Evolutionary conservation across 2,113 vertebrate species (phyloP).

Genomic region (Lynx canadensis): DNA sequence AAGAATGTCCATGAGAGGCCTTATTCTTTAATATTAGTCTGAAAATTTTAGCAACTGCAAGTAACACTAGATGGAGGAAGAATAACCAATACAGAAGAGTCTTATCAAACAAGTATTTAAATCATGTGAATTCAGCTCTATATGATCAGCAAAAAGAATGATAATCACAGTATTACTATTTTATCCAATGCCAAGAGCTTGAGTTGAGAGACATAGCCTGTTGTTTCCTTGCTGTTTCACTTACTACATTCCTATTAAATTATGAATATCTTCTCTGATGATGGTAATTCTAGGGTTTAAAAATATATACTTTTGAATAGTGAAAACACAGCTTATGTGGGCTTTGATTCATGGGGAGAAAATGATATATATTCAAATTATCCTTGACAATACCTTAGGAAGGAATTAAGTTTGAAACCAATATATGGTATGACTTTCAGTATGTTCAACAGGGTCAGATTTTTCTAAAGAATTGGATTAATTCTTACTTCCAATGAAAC

Average conservation of each 20-base stretch:
- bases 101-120: neutral
- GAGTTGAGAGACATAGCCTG: neutral
- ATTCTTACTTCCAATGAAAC: neutral
- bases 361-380: neutral
- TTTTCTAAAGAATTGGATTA: neutral
- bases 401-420: neutral
- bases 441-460: neutral
- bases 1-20: neutral
- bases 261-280: neutral
- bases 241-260: neutral
- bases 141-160: neutral
- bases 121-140: neutral
- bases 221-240: neutral
- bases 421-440: neutral
- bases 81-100: neutral
- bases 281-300: slow-evolving; percentile 5
- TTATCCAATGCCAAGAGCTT: neutral
- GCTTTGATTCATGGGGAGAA: neutral
- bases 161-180: neutral
- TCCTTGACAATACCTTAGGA: neutral
- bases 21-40: neutral
- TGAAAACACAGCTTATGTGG: neutral
- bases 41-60: neutral
- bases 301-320: neutral
- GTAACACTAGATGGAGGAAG: neutral